phyloP scores from a whole-genome alignment of 2,113 vertebrate species.

The Gulo gulo region DNA sequence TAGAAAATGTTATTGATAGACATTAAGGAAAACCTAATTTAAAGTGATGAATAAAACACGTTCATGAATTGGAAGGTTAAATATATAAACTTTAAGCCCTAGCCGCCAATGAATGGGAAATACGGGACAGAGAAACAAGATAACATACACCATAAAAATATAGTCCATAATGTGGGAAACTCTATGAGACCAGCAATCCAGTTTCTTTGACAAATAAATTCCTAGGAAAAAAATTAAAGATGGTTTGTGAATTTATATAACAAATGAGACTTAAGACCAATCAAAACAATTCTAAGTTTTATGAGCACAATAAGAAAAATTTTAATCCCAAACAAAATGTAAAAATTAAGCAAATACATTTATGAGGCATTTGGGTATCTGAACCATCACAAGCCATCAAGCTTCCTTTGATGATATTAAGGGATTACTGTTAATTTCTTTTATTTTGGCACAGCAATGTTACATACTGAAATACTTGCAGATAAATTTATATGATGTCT shows the following conservation, averaged over 20 bases:
- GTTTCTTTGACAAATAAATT: constrained; percentile 16
- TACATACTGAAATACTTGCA: not conserved
- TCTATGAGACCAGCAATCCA: not conserved
- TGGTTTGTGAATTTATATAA: not conserved
- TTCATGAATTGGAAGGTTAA: not conserved
- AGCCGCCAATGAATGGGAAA: not conserved
- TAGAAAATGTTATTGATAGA: not conserved
- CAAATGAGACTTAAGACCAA: not conserved
- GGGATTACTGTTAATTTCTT: not conserved
- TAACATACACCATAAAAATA: not conserved
- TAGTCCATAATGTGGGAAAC: not conserved
- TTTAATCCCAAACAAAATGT: not conserved
- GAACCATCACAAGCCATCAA: not conserved
- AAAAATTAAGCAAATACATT: not conserved
- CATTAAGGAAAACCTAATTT: not conserved
- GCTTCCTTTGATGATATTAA: not conserved
- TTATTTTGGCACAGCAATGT: not conserved
- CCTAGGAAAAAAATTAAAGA: not conserved
- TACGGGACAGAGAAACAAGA: not conserved
- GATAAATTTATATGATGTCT: not conserved
- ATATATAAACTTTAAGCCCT: not conserved
- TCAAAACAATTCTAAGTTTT: not conserved
- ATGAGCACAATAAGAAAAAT: not conserved
- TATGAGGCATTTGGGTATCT: not conserved
- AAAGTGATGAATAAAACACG: not conserved